Evolutionary conservation across 2,797 vertebrate species (phyloP).

Genomic region (Spondyliosoma cantharus): DNA sequence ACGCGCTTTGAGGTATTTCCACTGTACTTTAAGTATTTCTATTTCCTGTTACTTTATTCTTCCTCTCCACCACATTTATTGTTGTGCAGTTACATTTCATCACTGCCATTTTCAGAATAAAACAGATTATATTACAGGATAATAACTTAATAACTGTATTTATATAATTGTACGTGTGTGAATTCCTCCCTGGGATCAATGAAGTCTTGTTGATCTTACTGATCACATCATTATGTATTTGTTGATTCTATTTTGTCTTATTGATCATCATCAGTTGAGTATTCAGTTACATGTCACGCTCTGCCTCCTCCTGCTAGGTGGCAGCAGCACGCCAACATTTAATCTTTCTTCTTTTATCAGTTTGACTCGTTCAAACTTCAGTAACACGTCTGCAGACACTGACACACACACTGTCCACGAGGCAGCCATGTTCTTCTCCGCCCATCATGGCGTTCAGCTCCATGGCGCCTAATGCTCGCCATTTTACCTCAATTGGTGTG

Average conservation of each 20-base stretch:
- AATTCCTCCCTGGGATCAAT: not conserved
- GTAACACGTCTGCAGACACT: not conserved
- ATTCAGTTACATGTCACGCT: too few species aligned
- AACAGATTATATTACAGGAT: too few species aligned
- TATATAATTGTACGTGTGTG: too few species aligned
- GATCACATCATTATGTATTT: not conserved
- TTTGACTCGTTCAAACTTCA: not conserved
- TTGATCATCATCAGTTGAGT: not conserved
- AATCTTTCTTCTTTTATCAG: too few species aligned
- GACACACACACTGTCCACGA: not conserved
- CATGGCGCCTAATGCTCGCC: not conserved
- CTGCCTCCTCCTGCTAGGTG: constrained; percentile 33
- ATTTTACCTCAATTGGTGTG: constrained; percentile 17
- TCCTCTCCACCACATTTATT: too few species aligned
- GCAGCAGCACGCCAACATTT: constrained; percentile 14
- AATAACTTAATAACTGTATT: too few species aligned
- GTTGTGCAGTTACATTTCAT: too few species aligned
- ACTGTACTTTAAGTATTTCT: too few species aligned
- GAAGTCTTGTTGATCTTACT: not conserved
- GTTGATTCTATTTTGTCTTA: too few species aligned
- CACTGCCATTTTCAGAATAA: too few species aligned
- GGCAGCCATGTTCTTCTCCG: not conserved
- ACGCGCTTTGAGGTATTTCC: too few species aligned
- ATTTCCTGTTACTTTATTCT: too few species aligned
- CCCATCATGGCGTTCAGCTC: not conserved